phyloP scores from a whole-genome alignment of 2,113 vertebrate genomes.

The Okapia johnstoni region DNA sequence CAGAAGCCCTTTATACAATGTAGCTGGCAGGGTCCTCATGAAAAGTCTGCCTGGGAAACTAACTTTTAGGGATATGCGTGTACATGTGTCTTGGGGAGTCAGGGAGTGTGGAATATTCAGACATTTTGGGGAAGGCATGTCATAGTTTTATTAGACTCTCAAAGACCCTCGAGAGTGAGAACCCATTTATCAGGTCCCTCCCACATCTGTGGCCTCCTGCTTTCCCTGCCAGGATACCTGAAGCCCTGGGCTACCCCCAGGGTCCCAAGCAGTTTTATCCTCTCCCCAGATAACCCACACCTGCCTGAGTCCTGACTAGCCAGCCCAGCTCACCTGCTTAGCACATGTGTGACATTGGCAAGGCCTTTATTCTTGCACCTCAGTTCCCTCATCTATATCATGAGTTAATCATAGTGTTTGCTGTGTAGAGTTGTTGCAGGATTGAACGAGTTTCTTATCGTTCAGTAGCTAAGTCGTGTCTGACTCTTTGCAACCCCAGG shows the following conservation, averaged over 20 bases:
- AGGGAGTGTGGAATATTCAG: background rate
- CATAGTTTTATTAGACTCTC: background rate
- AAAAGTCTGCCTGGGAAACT: background rate
- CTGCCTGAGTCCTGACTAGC: background rate
- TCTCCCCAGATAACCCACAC: too few relatives aligned
- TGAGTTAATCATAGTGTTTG: too few relatives aligned
- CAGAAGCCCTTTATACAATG: rapidly evolving
- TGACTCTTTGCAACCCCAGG: background rate
- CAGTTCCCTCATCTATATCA: background rate
- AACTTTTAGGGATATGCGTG: background rate
- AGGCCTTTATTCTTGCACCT: background rate
- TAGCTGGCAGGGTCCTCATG: background rate
- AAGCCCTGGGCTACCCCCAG: background rate
- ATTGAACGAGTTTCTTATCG: background rate
- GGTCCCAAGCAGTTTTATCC: background rate
- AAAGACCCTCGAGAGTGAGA: background rate
- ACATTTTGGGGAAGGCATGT: background rate
- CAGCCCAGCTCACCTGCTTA: background rate
- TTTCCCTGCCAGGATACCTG: background rate
- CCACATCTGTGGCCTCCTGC: background rate
- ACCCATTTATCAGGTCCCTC: background rate
- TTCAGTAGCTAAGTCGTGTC: background rate
- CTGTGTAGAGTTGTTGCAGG: background rate
- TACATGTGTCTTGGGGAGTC: background rate
- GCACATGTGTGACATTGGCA: background rate